Evolutionary conservation across 2,797 vertebrate genomes (phyloP).

Genomic region (Rhinogobio ventralis): DNA sequence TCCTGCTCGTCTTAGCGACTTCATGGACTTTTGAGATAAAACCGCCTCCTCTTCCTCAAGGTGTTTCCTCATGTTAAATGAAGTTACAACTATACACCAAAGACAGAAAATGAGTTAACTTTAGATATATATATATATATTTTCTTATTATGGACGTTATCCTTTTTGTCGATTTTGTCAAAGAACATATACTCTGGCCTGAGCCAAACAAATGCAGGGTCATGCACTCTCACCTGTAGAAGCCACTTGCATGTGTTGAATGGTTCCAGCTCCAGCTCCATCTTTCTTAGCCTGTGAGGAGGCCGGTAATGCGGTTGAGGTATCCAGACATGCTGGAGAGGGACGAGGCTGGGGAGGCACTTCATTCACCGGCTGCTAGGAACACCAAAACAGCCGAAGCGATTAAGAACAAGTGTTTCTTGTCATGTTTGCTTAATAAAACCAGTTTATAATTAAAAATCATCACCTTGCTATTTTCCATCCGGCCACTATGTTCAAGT

Average conservation of each 20-base stretch:
- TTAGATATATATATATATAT: too few relatives aligned
- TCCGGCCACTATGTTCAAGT: conserved; percentile 51
- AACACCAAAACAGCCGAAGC: conserved; percentile 55
- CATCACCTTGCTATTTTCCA: conserved; percentile 81
- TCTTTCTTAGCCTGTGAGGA: conserved; percentile 55
- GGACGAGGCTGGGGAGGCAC: conserved; percentile 74
- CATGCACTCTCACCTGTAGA: conserved; percentile 72
- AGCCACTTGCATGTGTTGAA: conserved; percentile 77
- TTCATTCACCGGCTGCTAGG: conserved; percentile 80
- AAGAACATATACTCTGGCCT: background rate
- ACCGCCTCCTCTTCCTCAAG: conserved; percentile 68
- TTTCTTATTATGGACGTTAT: background rate
- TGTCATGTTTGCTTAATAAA: background rate
- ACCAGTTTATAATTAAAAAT: conserved; percentile 9
- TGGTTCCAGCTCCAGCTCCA: conserved; percentile 63
- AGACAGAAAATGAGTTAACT: background rate
- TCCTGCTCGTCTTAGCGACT: conserved; percentile 73
- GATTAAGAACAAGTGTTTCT: conserved; percentile 43
- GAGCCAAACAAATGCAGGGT: background rate
- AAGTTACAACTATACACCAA: conserved; percentile 72
- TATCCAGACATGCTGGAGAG: conserved; percentile 56
- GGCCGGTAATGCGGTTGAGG: conserved; percentile 54
- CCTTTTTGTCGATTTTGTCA: background rate
- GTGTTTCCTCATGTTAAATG: conserved; percentile 70
- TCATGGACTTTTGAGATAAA: conserved; percentile 71